A percentile compares a stretch with the other conserved stretches of the same genome.
Evolutionary conservation across 2,113 vertebrate species (phyloP).

Genomic region (Scomber scombrus): DNA sequence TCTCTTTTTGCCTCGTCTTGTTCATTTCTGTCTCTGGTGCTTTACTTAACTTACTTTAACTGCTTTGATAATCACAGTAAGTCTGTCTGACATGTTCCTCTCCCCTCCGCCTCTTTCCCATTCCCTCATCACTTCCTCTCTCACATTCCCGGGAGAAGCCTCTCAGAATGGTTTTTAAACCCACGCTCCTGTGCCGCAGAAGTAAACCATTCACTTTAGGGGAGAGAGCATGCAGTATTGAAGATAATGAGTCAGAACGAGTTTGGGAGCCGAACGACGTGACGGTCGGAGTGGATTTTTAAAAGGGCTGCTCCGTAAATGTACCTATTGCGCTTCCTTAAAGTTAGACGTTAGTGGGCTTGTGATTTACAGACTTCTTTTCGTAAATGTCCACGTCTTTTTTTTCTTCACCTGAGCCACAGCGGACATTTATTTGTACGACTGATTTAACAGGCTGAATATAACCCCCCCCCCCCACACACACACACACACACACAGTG

Average conservation of each 20-base stretch:
- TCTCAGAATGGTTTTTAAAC: too few species aligned
- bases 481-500: too few species aligned
- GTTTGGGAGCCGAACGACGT: background rate
- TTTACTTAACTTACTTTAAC: background rate
- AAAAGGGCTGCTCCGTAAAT: background rate
- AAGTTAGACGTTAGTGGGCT: too few species aligned
- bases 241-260: background rate
- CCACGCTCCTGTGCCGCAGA: background rate
- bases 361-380: too few species aligned
- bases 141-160: background rate
- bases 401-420: too few species aligned
- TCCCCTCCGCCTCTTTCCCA: background rate
- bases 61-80: slow-evolving; percentile 16
- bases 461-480: too few species aligned
- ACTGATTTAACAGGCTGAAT: too few species aligned
- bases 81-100: slow-evolving; percentile 1
- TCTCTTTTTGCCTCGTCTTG: background rate
- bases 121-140: background rate
- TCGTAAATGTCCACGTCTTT: too few species aligned
- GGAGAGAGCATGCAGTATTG: background rate
- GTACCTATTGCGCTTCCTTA: background rate
- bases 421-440: too few species aligned
- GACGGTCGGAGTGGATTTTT: background rate
- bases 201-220: background rate
- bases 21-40: background rate